Evolutionary conservation across 2,113 vertebrate species (phyloP).

Genomic region (Microtus montanus): DNA sequence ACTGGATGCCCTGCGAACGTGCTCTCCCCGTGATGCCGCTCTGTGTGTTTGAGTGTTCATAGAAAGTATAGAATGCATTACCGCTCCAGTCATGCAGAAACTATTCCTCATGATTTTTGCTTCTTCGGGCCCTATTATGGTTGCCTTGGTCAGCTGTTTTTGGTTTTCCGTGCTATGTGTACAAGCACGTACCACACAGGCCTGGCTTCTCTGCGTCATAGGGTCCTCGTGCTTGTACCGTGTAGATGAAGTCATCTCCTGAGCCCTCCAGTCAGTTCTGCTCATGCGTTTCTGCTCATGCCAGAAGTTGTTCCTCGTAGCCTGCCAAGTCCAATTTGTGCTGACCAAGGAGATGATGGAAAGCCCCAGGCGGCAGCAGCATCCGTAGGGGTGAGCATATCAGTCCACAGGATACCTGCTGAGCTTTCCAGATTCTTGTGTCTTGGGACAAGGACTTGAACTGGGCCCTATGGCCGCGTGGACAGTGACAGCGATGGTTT

Average conservation of each 20-base stretch:
- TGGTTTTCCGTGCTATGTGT: neutral
- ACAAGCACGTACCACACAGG: neutral
- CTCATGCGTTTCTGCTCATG: neutral
- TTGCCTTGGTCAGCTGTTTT: neutral
- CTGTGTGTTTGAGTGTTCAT: neutral
- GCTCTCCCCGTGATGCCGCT: neutral
- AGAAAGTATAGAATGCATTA: neutral
- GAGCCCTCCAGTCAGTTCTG: neutral
- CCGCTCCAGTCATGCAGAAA: neutral
- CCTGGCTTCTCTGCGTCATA: neutral
- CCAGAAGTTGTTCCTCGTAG: neutral
- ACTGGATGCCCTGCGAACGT: accelerated
- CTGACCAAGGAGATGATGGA: neutral
- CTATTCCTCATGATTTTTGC: neutral
- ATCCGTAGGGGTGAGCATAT: neutral
- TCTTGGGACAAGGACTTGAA: neutral
- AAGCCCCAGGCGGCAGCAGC: neutral
- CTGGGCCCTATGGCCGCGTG: neutral
- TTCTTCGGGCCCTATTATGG: accelerated
- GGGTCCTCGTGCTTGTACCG: neutral
- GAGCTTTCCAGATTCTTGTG: neutral
- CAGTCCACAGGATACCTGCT: neutral
- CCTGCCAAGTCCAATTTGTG: neutral
- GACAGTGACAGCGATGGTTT: neutral
- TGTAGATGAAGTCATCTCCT: neutral